Percentiles rank a stretch among this genome's conserved stretches.
Evolutionary conservation across 2,797 vertebrate genomes (phyloP).

Genomic region (Spondyliosoma cantharus): DNA sequence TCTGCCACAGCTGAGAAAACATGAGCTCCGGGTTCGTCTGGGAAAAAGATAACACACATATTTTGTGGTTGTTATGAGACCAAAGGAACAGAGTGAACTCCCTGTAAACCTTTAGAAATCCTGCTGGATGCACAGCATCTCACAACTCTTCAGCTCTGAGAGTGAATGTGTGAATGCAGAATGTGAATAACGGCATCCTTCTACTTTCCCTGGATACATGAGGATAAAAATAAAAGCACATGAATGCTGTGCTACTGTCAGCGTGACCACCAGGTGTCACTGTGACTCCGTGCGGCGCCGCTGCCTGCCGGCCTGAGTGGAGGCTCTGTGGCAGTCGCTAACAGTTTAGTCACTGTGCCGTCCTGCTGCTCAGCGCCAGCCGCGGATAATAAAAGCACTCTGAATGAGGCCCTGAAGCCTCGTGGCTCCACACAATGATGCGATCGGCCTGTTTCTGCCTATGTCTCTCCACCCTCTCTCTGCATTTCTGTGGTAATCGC

Average conservation of each 20-base stretch:
- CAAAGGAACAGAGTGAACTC: no score
- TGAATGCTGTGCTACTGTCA: fast-evolving
- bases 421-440: slow-evolving; percentile 26
- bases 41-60: no score
- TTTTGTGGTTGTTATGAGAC: no score
- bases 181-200: background rate
- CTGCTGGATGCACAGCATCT: background rate
- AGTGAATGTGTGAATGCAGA: background rate
- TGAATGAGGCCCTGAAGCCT: slow-evolving; percentile 42
- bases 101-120: background rate
- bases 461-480: background rate
- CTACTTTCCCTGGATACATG: slow-evolving; percentile 48
- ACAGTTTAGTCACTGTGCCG: slow-evolving; percentile 36
- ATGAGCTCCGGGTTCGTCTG: no score
- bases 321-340: slow-evolving; percentile 5
- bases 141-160: background rate
- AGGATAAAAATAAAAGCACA: slow-evolving; percentile 43
- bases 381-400: slow-evolving; percentile 21
- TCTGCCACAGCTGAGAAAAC: no score
- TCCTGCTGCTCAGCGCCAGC: slow-evolving; percentile 45
- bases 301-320: slow-evolving; percentile 7
- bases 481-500: background rate
- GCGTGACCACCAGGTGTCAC: slow-evolving; percentile 56
- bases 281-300: slow-evolving; percentile 12
- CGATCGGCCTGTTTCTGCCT: slow-evolving; percentile 21